Base-by-base conservation (phyloP, 2,797 vertebrate genomes). In the Borostomias antarcticus region DNA sequence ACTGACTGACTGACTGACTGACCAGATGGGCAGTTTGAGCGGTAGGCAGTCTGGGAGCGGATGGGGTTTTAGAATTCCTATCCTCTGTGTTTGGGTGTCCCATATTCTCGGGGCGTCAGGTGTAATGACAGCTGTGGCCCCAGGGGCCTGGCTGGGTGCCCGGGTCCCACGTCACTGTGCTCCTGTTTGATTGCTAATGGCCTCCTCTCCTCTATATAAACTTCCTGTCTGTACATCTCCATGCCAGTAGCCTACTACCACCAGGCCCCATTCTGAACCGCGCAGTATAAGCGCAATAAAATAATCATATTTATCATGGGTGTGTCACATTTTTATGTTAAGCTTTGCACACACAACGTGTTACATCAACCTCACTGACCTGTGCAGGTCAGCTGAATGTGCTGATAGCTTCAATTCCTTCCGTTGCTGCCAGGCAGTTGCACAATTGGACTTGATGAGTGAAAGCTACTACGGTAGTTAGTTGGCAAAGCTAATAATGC, bases 71-170 rank as follows among this genome's bases (percentile, higher is more conserved):
- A 25, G 29, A 40, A 13, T 17, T 66, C 5, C 11, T 13, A 26
- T 37, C 57, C 30, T 66, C 28, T 17, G 15, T 56, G 28, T 54
- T 60, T 68, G 26, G 48, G 32, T 68, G 33, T 25, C 23, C 50
- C 50, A 21, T 15, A 21, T 17, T 65, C 51, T 47, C 54, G 35
- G 10, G 28, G 25, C 15, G 51, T 29, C 15, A 32, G 21, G 47
- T 48, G 9, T 10, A 28, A 7, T 30, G 28, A 61, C 58, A 61
- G 58, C 5, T 28, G 10, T 2, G n/a, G 2, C 5, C 1, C 33
- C 21, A 23, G 6, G 19, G 2, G 32, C 29, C 9, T 28, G 10
- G 3, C 29, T 19, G 28, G 29, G 7, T 37, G 1, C 1, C 35
- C 15, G 15, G 35, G 10, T 40, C 35, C 15, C 9, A 23, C 26